Evolutionary conservation across 1,140 invertebrate genomes (phyloP).

Genomic region (Aphelenchoides besseyi): DNA sequence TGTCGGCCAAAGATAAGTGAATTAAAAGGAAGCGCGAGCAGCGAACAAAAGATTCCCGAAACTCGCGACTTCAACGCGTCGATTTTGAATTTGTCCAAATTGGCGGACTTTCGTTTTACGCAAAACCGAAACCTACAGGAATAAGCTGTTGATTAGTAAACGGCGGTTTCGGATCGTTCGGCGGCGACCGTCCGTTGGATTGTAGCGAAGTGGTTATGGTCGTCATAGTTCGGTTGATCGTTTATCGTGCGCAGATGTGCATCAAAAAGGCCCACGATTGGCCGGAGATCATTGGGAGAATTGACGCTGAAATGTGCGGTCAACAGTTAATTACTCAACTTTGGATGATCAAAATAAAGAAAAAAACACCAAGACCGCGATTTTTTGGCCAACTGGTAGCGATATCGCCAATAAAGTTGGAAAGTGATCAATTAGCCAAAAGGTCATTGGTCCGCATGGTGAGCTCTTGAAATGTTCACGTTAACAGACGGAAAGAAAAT

Average conservation of each 20-base stretch:
- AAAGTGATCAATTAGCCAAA: background rate
- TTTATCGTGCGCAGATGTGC: background rate
- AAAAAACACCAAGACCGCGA: background rate
- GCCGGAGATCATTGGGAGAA: background rate
- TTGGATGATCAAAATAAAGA: background rate
- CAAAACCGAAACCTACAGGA: slow-evolving; percentile 21
- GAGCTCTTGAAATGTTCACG: background rate
- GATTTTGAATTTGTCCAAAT: slow-evolving; percentile 10
- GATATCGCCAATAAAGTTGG: background rate
- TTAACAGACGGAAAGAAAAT: background rate
- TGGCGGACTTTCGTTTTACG: background rate
- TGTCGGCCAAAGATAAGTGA: background rate
- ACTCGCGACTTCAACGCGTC: background rate
- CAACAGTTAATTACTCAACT: too few relatives aligned
- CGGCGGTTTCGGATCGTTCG: background rate
- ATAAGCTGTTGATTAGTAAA: slow-evolving; percentile 19
- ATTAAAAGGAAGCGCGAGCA: too few relatives aligned
- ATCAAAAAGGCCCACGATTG: background rate
- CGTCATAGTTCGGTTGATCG: background rate
- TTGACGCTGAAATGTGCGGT: too few relatives aligned
- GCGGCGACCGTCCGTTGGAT: slow-evolving; percentile 8
- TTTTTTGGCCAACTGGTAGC: background rate
- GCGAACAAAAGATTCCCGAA: too few relatives aligned
- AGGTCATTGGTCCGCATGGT: background rate
- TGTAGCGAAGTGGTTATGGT: background rate